Conservation (phyloP, 2,113 vertebrate genomes). For the Barbus barbus region DNA sequence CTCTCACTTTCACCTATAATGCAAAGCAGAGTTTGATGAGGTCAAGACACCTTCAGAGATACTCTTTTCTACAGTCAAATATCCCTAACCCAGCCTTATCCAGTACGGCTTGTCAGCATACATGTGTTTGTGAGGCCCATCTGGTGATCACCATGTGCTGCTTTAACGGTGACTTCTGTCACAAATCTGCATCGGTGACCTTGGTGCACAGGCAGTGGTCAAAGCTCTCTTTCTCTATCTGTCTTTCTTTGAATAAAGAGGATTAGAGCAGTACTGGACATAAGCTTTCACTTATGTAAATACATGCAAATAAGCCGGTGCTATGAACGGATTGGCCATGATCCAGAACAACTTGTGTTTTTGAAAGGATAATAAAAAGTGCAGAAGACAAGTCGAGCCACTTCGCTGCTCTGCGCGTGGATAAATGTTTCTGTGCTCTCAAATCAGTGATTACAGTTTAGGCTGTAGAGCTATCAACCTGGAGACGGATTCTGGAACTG, state of each 20-base stretch:
- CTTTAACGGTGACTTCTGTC: too few species aligned
- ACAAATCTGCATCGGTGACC: too few species aligned
- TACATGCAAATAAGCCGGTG: slow-evolving; percentile 50
- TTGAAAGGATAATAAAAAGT: slow-evolving; percentile 43
- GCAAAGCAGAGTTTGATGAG: too few species aligned
- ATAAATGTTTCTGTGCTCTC: slow-evolving; percentile 35
- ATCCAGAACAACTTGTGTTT: slow-evolving; percentile 46
- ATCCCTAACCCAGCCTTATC: too few species aligned
- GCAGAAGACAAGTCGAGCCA: slow-evolving; percentile 46
- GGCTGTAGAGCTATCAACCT: slow-evolving; percentile 7
- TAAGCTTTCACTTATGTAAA: slow-evolving; percentile 50
- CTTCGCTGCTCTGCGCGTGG: slow-evolving; percentile 25
- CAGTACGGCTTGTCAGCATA: too few species aligned
- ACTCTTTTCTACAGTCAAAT: too few species aligned
- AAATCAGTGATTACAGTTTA: slow-evolving; percentile 34
- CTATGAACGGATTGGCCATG: slow-evolving; percentile 38
- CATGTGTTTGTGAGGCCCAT: too few species aligned
- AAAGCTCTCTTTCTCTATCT: slow-evolving; percentile 31
- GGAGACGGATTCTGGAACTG: slow-evolving; percentile 9
- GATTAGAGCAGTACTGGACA: slow-evolving; percentile 44
- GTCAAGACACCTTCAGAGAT: too few species aligned
- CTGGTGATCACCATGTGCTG: too few species aligned
- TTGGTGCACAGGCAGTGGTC: slow-evolving; percentile 6
- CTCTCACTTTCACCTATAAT: too few species aligned
- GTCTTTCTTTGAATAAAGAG: slow-evolving; percentile 44